Evolutionary conservation across 1,140 invertebrate genomes (phyloP).

Genomic region (Hyles vespertilio): DNA sequence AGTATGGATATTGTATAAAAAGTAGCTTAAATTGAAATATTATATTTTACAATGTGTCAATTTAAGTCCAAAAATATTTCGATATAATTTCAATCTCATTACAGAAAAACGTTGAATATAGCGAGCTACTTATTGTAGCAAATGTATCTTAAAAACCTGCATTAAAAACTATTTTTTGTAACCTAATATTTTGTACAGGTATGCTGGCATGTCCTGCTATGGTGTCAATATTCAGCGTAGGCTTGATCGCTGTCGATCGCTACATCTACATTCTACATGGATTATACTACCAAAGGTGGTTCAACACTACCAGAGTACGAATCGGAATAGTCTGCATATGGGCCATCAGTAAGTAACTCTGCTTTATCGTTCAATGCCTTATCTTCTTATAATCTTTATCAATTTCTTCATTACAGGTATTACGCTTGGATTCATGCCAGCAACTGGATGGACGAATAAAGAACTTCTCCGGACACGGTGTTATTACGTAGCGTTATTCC

Average conservation of each 20-base stretch:
- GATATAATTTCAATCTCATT: too few relatives aligned
- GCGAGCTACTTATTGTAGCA: too few relatives aligned
- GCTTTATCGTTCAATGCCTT: constrained; percentile 3
- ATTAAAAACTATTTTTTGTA: neutral
- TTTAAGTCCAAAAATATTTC: too few relatives aligned
- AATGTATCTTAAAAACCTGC: too few relatives aligned
- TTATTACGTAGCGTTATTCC: constrained; percentile 74
- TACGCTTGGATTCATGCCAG: constrained; percentile 74
- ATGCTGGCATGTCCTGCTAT: constrained; percentile 76
- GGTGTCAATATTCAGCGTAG: constrained; percentile 77
- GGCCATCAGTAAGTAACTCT: constrained; percentile 66
- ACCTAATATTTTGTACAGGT: constrained; percentile 52
- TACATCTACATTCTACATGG: constrained; percentile 78
- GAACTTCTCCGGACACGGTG: constrained; percentile 64
- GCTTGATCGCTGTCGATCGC: constrained; percentile 76
- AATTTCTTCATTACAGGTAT: constrained; percentile 59
- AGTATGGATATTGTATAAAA: too few relatives aligned
- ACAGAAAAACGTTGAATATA: too few relatives aligned
- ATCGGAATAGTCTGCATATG: constrained; percentile 72
- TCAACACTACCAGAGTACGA: constrained; percentile 72
- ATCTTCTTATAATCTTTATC: constrained; percentile 4
- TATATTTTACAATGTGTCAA: too few relatives aligned
- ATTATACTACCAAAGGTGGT: constrained; percentile 75
- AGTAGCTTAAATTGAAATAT: too few relatives aligned
- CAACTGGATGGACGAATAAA: constrained; percentile 73